Evolutionary conservation across 2,888 invertebrate species (phyloP).

Genomic region (Melitaea athalia): DNA sequence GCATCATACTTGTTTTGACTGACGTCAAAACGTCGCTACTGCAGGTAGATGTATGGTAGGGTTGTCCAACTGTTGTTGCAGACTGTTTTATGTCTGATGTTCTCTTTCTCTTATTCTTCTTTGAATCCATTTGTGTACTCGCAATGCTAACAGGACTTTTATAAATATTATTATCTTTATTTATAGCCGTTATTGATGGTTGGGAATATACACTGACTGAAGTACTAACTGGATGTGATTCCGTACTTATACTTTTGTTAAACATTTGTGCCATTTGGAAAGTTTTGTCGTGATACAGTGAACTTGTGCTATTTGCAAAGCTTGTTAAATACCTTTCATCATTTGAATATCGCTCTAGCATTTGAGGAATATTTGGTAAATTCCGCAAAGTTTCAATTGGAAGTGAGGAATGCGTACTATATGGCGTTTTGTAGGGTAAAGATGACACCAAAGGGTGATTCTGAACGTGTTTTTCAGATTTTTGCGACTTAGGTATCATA

Average conservation of each 20-base stretch:
- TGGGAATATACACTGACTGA: constrained; percentile 68
- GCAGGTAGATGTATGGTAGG: constrained; percentile 84
- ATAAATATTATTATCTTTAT: constrained; percentile 66
- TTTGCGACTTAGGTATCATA: constrained; percentile 59
- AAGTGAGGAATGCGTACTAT: constrained; percentile 63
- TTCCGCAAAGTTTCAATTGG: constrained; percentile 80
- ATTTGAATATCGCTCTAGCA: constrained; percentile 81
- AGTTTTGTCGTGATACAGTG: constrained; percentile 82
- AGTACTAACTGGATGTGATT: constrained; percentile 60
- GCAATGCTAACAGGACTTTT: constrained; percentile 55
- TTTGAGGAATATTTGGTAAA: constrained; percentile 82
- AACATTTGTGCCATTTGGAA: constrained; percentile 84
- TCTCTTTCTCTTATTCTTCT: constrained; percentile 69
- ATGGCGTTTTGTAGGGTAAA: constrained; percentile 71
- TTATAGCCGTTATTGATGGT: constrained; percentile 55
- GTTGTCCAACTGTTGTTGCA: constrained; percentile 64
- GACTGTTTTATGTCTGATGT: constrained; percentile 60
- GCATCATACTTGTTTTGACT: constrained; percentile 84
- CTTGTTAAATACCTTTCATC: constrained; percentile 81
- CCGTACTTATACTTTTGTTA: constrained; percentile 72
- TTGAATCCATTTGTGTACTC: constrained; percentile 56
- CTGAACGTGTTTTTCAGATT: constrained; percentile 66
- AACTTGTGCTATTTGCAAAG: constrained; percentile 67
- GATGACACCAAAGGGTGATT: constrained; percentile 66
- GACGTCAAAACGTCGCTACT: constrained; percentile 70